Conservation (phyloP, 2,888 invertebrate genomes). For the Agrypnus murinus region DNA sequence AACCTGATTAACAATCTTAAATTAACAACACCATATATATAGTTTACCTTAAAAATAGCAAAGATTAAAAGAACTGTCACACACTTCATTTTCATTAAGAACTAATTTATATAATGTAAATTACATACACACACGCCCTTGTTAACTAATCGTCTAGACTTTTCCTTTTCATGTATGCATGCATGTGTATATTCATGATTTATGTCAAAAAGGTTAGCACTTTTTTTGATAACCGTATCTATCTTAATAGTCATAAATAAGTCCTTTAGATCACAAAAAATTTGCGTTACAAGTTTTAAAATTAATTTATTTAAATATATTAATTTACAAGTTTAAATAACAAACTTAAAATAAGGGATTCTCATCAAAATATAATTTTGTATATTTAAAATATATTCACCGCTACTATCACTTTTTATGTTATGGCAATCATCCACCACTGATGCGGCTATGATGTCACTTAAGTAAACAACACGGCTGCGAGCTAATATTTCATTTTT, state of each 20-base stretch:
- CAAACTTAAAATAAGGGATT: constrained; percentile 28
- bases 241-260: neutral
- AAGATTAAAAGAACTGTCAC: neutral
- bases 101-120: neutral
- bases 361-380: constrained; percentile 22
- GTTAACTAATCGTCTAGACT: neutral
- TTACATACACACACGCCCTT: neutral
- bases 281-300: neutral
- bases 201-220: neutral
- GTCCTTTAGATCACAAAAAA: neutral
- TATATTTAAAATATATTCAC: constrained; percentile 10
- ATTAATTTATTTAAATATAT: neutral
- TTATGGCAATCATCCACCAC: constrained; percentile 11
- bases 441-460: constrained; percentile 27
- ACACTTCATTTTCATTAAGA: neutral
- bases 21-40: neutral
- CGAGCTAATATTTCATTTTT: constrained; percentile 33
- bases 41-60: neutral
- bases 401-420: constrained; percentile 1
- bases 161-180: neutral
- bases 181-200: neutral
- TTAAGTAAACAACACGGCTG: constrained; percentile 26
- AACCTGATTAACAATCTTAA: neutral
- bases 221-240: neutral
- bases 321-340: neutral